phyloP scores from a whole-genome alignment of 2,797 vertebrate species.

The Tarsius wallacei region DNA sequence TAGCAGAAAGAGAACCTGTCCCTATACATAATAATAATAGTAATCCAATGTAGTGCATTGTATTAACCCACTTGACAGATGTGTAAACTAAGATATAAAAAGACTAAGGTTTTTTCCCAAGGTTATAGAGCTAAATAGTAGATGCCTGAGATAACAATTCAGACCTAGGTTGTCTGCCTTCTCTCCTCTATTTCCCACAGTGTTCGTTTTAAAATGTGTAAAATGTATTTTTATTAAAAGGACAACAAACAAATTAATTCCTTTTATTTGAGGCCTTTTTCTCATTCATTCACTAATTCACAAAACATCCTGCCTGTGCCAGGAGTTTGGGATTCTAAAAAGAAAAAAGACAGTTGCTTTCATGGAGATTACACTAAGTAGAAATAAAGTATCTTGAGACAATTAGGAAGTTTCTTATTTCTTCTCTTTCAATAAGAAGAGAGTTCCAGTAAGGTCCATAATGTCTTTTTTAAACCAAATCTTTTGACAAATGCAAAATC shows the following conservation, averaged over 20 bases:
- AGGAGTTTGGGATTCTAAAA: neutral
- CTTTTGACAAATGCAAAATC: neutral
- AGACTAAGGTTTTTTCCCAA: neutral
- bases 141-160: neutral
- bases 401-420: neutral
- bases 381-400: conserved; percentile 13
- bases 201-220: conserved; percentile 16
- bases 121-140: neutral
- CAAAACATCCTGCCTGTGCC: neutral
- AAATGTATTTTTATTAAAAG: conserved; percentile 32
- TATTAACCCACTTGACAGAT: neutral
- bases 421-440: neutral
- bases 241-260: neutral
- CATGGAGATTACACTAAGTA: neutral
- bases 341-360: neutral
- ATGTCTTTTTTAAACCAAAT: conserved; percentile 13
- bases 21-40: too few species aligned
- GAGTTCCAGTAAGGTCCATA: neutral
- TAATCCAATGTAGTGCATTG: neutral
- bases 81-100: conserved; percentile 19
- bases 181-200: neutral
- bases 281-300: conserved; percentile 3
- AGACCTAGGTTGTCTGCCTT: neutral
- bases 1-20: too few species aligned
- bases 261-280: conserved; percentile 32